Conservation (phyloP, 30 jellyfish, hydroid and myxozoan genomes). For the Pelagia noctiluca region DNA sequence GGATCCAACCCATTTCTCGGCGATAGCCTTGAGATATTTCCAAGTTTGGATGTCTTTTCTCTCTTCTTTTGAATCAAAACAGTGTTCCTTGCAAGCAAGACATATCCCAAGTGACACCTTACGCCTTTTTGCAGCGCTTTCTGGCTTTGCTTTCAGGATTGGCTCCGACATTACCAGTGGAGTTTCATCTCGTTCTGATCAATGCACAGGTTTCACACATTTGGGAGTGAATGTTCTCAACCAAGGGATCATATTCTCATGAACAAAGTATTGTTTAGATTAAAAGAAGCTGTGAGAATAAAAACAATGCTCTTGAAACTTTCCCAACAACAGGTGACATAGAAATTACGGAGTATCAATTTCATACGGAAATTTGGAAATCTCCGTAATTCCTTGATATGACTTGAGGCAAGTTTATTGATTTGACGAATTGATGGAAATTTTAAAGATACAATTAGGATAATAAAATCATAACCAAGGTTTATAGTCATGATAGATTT, state of each 20-base stretch:
- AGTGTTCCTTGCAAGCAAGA: slow-evolving; percentile 50
- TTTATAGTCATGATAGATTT: neutral
- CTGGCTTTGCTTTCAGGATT: slow-evolving; percentile 31
- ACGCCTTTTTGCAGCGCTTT: slow-evolving; percentile 44
- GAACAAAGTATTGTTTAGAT: slow-evolving; percentile 16
- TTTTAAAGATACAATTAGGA: neutral
- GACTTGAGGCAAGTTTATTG: too few relatives aligned
- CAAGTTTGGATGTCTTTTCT: slow-evolving; percentile 48
- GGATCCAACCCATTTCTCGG: slow-evolving; percentile 29
- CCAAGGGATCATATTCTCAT: slow-evolving; percentile 28
- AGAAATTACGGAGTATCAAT: too few relatives aligned
- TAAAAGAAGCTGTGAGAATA: slow-evolving; percentile 10
- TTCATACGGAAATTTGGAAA: too few relatives aligned
- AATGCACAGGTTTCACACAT: neutral
- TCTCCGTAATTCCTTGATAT: too few relatives aligned
- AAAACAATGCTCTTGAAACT: slow-evolving; percentile 25
- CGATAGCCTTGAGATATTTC: slow-evolving; percentile 27
- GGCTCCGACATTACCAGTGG: slow-evolving; percentile 40
- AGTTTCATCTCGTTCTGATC: slow-evolving; percentile 27
- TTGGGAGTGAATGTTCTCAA: slow-evolving; percentile 5
- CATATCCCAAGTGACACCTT: slow-evolving; percentile 50
- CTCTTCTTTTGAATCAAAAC: slow-evolving; percentile 49
- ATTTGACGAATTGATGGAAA: too few relatives aligned
- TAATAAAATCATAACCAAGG: neutral
- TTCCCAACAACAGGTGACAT: slow-evolving; percentile 10